Evolutionary conservation across 2,888 invertebrate genomes (phyloP).

Genomic region (Spodoptera picta): DNA sequence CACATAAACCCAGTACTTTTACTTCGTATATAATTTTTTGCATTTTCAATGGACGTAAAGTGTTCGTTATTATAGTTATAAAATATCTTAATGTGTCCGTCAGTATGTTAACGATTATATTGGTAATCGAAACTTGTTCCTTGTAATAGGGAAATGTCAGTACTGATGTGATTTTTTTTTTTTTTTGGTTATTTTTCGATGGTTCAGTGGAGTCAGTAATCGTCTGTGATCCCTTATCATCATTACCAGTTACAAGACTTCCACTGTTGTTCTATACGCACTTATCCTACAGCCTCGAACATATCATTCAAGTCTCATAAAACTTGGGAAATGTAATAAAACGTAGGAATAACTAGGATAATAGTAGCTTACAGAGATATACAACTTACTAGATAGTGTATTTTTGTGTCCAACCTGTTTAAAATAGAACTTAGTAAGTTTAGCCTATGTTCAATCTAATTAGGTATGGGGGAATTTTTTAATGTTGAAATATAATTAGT

Average conservation of each 20-base stretch:
- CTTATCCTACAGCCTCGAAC: not conserved
- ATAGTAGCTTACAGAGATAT: constrained; percentile 7
- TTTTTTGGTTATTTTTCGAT: too few relatives aligned
- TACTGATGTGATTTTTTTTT: too few relatives aligned
- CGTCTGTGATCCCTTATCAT: too few relatives aligned
- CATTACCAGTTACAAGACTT: too few relatives aligned
- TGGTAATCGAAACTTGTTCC: not conserved
- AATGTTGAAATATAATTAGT: too few relatives aligned
- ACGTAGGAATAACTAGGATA: constrained; percentile 28
- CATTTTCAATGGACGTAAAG: constrained; percentile 50
- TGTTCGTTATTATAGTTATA: constrained; percentile 51
- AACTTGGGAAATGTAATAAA: constrained; percentile 38
- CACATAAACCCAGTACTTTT: constrained; percentile 50
- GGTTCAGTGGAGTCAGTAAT: too few relatives aligned
- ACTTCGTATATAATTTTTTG: constrained; percentile 44
- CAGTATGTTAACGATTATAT: constrained; percentile 41
- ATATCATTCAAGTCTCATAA: constrained; percentile 20
- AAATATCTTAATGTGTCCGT: constrained; percentile 47
- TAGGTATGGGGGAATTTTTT: too few relatives aligned
- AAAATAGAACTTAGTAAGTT: too few relatives aligned
- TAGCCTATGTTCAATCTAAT: too few relatives aligned
- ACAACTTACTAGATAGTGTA: too few relatives aligned
- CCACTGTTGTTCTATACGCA: not conserved
- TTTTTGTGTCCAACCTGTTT: too few relatives aligned
- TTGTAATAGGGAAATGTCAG: too few relatives aligned